Evolutionary conservation across 2,113 vertebrate genomes (phyloP).

Genomic region (Peromyscus leucopus): DNA sequence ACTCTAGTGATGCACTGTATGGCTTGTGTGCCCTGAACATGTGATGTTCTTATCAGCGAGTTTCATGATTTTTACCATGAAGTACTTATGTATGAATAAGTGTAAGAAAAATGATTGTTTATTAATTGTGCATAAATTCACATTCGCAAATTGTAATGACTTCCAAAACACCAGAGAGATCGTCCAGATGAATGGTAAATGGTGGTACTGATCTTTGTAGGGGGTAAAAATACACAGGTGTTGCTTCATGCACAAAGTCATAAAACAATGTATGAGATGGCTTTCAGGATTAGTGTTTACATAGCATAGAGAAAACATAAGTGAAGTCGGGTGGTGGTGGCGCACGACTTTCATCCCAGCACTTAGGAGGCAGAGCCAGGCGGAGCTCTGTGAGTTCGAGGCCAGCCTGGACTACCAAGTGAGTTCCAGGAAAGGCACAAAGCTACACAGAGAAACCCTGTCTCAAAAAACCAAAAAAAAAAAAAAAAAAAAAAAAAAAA

Average conservation of each 20-base stretch:
- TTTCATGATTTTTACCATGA: background rate
- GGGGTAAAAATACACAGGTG: background rate
- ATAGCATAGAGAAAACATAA: background rate
- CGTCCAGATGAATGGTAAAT: background rate
- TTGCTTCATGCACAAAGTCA: background rate
- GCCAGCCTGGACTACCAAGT: no score
- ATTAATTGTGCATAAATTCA: background rate
- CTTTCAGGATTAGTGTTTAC: background rate
- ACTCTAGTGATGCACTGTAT: rapidly evolving
- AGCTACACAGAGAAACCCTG: no score
- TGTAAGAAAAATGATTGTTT: background rate
- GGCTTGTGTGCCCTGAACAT: background rate
- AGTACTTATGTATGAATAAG: background rate
- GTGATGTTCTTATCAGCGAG: no score
- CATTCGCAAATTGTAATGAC: no score
- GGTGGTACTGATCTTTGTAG: background rate
- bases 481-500: no score
- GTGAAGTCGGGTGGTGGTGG: no score
- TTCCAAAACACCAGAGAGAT: background rate
- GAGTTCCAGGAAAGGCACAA: no score
- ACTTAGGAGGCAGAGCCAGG: no score
- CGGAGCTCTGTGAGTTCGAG: no score
- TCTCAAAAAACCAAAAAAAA: no score
- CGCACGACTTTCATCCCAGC: no score
- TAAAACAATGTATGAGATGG: background rate